Percentiles rank a stretch among this genome's conserved stretches.
phyloP scores from a whole-genome alignment of 2,888 invertebrate species.

The Microctonus aethiopoides region DNA sequence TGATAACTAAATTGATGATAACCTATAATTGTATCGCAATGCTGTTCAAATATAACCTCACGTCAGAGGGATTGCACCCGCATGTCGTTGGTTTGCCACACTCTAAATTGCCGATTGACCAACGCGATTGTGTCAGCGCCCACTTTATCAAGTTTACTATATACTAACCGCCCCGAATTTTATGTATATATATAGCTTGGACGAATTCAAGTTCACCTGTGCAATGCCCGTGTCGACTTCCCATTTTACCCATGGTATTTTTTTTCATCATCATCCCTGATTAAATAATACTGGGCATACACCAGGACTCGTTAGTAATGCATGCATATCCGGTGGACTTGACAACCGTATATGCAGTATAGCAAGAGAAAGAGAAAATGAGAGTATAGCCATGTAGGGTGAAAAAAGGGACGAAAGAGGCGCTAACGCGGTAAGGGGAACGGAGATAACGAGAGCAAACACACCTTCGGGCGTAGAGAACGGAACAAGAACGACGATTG shows the following conservation, averaged over 20 bases:
- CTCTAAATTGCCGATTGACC: neutral
- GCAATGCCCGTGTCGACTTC: neutral
- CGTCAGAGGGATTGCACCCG: neutral
- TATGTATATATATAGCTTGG: neutral
- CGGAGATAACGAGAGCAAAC: conserved; percentile 45
- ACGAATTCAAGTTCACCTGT: conserved; percentile 12
- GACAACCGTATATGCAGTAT: neutral
- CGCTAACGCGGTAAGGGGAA: too few species aligned
- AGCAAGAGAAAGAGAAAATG: neutral
- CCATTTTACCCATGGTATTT: neutral
- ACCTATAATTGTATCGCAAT: neutral
- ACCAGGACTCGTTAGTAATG: conserved; percentile 21
- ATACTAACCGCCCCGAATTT: neutral
- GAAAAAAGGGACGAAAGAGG: too few species aligned
- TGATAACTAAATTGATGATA: neutral
- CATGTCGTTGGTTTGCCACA: neutral
- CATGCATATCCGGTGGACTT: conserved; percentile 25
- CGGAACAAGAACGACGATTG: conserved; percentile 43
- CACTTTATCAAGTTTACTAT: neutral
- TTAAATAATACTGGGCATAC: conserved; percentile 20
- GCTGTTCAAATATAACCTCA: neutral
- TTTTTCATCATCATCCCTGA: conserved; percentile 14
- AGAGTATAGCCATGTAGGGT: conserved; percentile 28
- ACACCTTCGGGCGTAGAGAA: conserved; percentile 35
- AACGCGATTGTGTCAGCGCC: neutral